A percentile compares a stretch with the other conserved stretches of the same genome.
Conservation (phyloP, 1,140 invertebrate genomes). For the Antheraea pernyi region DNA sequence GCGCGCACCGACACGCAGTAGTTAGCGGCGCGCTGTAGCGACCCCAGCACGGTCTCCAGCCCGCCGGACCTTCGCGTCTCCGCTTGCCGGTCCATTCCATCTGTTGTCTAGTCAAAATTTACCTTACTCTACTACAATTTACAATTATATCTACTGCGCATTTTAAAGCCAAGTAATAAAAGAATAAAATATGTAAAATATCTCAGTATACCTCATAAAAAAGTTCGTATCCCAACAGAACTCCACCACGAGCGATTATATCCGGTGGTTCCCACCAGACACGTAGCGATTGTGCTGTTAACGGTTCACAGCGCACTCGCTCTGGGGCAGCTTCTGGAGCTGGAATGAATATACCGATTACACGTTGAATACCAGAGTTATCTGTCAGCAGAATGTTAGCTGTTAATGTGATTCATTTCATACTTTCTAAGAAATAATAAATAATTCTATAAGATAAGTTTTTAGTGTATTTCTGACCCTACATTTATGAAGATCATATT, state of each 20-base stretch:
- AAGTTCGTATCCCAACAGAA: conserved; percentile 66
- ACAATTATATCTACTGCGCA: background rate
- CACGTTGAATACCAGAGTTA: no score
- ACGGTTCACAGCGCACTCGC: conserved; percentile 84
- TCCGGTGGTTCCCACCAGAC: conserved; percentile 86
- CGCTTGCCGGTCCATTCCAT: conserved; percentile 36
- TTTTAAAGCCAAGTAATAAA: no score
- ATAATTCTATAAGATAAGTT: no score
- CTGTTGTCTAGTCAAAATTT: conserved; percentile 35
- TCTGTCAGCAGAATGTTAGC: no score
- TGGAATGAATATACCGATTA: conserved; percentile 18
- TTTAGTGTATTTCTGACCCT: no score
- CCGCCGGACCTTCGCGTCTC: conserved; percentile 65
- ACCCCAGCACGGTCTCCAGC: conserved; percentile 85
- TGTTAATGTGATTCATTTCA: no score
- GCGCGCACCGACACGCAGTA: conserved; percentile 91
- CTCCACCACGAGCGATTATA: conserved; percentile 38
- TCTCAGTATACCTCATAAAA: conserved; percentile 51
- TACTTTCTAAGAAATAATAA: no score
- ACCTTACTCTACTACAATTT: background rate
- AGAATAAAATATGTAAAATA: no score
- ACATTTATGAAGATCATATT: no score
- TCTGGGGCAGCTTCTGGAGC: conserved; percentile 89
- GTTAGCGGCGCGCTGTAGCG: conserved; percentile 85
- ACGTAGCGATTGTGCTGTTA: conserved; percentile 90